Conservation (phyloP, 2,113 vertebrate species). For the Notarius lentiginosus region DNA sequence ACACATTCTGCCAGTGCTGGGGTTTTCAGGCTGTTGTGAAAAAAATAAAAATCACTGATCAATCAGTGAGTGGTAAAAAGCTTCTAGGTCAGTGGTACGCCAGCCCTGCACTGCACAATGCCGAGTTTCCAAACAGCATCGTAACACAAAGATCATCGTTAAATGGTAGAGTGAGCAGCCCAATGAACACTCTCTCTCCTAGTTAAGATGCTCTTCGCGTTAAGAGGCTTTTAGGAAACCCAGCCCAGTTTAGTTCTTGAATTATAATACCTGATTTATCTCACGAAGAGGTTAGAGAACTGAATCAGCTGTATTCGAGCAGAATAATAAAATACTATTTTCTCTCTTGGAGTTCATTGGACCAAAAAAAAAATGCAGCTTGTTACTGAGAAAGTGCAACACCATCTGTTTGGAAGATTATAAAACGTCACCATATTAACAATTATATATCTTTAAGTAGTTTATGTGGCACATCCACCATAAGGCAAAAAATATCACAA, state of each 20-base stretch:
- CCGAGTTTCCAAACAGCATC: too few species aligned
- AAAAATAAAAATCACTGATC: constrained; percentile 47
- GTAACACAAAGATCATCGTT: too few species aligned
- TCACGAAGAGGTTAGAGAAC: constrained; percentile 2
- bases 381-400: background rate
- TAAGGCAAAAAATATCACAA: background rate
- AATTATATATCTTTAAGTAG: background rate
- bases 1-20: constrained; percentile 54
- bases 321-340: background rate
- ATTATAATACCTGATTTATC: constrained; percentile 30
- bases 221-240: too few species aligned
- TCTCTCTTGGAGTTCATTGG: background rate
- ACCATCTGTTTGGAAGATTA: background rate
- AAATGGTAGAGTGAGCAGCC: too few species aligned
- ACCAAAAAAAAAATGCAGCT: background rate
- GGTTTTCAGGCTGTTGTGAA: constrained; percentile 46
- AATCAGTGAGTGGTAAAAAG: constrained; percentile 43
- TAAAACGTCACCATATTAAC: background rate
- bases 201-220: too few species aligned
- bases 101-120: background rate
- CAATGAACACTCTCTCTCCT: too few species aligned
- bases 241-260: background rate
- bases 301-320: background rate
- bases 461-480: background rate
- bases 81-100: background rate